phyloP scores from a whole-genome alignment of 2,888 invertebrate genomes.

The Abrostola triplasia region DNA sequence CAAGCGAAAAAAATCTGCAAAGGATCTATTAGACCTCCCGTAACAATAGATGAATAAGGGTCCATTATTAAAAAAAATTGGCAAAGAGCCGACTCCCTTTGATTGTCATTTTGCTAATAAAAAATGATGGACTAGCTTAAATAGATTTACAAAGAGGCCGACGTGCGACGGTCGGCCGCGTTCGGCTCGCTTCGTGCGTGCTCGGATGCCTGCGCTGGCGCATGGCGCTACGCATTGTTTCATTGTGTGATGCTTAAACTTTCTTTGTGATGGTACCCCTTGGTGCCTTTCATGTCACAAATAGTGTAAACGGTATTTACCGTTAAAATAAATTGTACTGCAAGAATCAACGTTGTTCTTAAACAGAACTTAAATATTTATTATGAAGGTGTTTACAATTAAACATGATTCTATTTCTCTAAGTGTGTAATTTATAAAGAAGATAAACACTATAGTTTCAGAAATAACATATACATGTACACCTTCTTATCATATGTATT shows the following conservation, averaged over 20 bases:
- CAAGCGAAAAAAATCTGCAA: constrained; percentile 70
- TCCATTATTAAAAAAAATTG: constrained; percentile 71
- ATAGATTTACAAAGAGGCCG: constrained; percentile 60
- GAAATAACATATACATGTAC: no score
- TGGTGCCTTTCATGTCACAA: constrained; percentile 8
- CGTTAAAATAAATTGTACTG: constrained; percentile 21
- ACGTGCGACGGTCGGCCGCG: constrained; percentile 25
- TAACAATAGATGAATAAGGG: constrained; percentile 75
- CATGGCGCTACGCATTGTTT: constrained; percentile 61
- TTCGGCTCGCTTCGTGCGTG: constrained; percentile 35
- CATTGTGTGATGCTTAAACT: constrained; percentile 13
- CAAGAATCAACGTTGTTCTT: neutral
- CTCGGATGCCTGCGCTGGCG: constrained; percentile 53
- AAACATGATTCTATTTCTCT: no score
- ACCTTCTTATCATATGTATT: no score
- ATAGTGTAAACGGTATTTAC: constrained; percentile 31
- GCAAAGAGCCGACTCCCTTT: constrained; percentile 72
- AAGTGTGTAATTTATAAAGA: no score
- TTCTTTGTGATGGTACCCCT: constrained; percentile 25
- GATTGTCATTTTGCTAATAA: constrained; percentile 73
- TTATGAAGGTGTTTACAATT: no score
- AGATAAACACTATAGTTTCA: no score
- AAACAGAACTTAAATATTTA: no score
- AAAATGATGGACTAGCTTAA: constrained; percentile 74
- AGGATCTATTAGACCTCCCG: constrained; percentile 72